Evolutionary conservation across 2,888 invertebrate species (phyloP), one percentile per base, ranked within the genome.

Genomic region (Hoplodrina blanda): DNA sequence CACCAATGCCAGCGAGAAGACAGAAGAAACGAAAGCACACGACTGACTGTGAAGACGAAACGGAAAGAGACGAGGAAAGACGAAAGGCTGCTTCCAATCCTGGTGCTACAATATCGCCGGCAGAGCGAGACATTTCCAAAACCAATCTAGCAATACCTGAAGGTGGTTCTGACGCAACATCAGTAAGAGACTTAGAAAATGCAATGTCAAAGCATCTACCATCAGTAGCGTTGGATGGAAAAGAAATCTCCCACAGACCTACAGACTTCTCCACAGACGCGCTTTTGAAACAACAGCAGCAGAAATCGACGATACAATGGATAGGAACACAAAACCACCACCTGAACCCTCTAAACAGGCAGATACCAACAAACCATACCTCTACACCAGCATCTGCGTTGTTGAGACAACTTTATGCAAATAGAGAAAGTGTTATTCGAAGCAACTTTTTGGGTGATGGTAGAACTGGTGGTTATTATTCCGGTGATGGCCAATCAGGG

Each of bases 191-290:
- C 87, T 96, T 99, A 83, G 99, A 99, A 92, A 98, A 99, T 89
- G 99, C 98, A 57, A 99, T 99, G 99, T 99, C 99, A 25, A 99
- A 99, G 89, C 99, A 99, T 95, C 95, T 99, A 70, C 98, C 98
- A 0, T 91, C 92, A 4, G 90, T 90, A 4, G 95, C 96, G 57
- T 92, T 97, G 81, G 96, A 96, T 65, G 95, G 94, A 0, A 95
- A 96, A 69, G 95, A 96, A 87, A 94, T 96, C 62, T 93, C 97
- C 0, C 97, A 97, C 87, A 97, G 97, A 85, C 97, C 98, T 1
- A 98, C 98, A 0, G 98, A 98, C 89, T 98, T 98, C 89, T 98
- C 98, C 82, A 98, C 98, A 0, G 98, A 98, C 88, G 97, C 98
- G 0, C 93, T 98, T 52, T 93, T 98, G 56, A 98, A 98, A 88